Conservation (phyloP, 2,797 vertebrate species). For the Chelonia mydas region DNA sequence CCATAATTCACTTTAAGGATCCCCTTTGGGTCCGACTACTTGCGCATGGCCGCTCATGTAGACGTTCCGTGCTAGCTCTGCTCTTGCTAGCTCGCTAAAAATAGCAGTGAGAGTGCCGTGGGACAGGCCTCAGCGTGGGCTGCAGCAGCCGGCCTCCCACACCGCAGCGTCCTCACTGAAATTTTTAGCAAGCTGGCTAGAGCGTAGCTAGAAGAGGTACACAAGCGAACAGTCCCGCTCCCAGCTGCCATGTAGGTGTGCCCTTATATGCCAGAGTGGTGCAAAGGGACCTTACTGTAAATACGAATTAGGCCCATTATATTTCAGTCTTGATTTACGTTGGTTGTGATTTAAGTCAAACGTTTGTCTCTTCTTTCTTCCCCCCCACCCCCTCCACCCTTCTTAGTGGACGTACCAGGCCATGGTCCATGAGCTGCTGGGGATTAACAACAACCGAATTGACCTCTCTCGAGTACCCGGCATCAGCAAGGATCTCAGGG, state of each 20-base stretch:
- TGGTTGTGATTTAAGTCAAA: not conserved
- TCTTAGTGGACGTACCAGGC: slow-evolving; percentile 97
- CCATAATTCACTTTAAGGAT: not conserved
- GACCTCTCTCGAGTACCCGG: slow-evolving; percentile 95
- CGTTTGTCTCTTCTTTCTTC: not conserved
- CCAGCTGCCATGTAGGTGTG: not conserved
- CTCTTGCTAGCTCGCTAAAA: not conserved
- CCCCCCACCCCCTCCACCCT: not conserved
- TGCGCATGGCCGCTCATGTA: not conserved
- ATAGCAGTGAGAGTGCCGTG: not conserved
- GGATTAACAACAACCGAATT: slow-evolving; percentile 97
- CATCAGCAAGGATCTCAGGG: slow-evolving; percentile 92
- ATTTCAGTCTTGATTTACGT: not conserved
- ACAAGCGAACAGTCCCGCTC: not conserved
- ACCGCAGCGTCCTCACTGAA: not conserved
- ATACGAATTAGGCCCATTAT: not conserved
- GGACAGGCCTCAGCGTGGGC: not conserved
- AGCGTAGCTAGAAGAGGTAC: rapidly evolving
- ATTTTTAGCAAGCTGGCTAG: rapidly evolving
- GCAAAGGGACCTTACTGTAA: not conserved
- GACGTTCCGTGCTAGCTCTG: not conserved
- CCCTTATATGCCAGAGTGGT: rapidly evolving
- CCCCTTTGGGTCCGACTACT: not conserved
- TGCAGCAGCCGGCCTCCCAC: no score
- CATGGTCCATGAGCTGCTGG: slow-evolving; percentile 96